These are phyloP conservation scores for Dryadula phaetusa DNA, from an alignment of 2,888 invertebrate species.

Conservation along the genomic window DNA sequence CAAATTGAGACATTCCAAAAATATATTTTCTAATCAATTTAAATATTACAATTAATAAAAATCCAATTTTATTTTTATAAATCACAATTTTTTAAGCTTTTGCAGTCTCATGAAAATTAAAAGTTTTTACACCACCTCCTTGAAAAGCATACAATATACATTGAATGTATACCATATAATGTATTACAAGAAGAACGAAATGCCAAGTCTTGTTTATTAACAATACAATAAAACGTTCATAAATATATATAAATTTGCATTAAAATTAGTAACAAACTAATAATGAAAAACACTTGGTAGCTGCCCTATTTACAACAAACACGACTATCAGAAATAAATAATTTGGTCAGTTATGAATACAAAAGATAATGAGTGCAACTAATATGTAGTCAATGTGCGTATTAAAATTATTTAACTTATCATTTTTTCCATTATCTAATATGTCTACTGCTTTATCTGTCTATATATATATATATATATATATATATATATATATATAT, in stretches of 20 bases:
- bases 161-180: neutral
- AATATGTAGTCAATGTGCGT: constrained; percentile 19
- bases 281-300: constrained; percentile 50
- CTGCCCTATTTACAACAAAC: constrained; percentile 70
- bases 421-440: neutral
- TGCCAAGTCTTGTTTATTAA: neutral
- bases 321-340: constrained; percentile 48
- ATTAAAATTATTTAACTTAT: neutral
- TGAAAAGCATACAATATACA: neutral
- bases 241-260: constrained; percentile 47
- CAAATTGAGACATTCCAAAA: constrained; percentile 13
- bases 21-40: constrained; percentile 15
- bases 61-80: neutral
- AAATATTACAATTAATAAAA: neutral
- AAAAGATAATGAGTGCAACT: constrained; percentile 15
- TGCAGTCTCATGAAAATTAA: neutral
- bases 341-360: constrained; percentile 51
- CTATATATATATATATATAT: neutral
- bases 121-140: neutral
- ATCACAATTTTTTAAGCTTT: constrained; percentile 1
- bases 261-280: constrained; percentile 54
- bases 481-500: neutral
- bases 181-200: neutral
- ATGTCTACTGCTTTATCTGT: neutral
- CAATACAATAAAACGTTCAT: constrained; percentile 37